Percentiles rank a stretch among this genome's conserved stretches.
Evolutionary conservation across 2,113 vertebrate genomes (phyloP).

Genomic region (Sarotherodon lohbergeri): DNA sequence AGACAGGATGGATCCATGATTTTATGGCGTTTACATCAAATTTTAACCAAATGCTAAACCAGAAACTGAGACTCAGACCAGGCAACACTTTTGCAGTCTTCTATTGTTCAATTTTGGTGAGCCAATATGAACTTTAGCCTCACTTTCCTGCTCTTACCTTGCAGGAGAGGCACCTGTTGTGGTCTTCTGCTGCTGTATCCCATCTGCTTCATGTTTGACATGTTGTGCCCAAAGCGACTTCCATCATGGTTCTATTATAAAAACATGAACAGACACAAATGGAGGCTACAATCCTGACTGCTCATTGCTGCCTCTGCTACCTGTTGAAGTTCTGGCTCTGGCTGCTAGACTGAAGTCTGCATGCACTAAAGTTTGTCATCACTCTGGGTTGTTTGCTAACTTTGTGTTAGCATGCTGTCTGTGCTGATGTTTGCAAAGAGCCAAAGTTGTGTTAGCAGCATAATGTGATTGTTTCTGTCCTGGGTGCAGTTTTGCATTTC

Average conservation of each 20-base stretch:
- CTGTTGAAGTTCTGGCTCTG: not conserved
- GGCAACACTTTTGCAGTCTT: not conserved
- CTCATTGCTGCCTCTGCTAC: not conserved
- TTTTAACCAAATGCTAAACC: fast-evolving
- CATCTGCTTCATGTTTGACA: not conserved
- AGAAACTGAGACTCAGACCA: not conserved
- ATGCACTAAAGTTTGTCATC: fast-evolving
- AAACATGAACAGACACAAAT: not conserved
- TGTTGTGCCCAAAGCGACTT: not conserved
- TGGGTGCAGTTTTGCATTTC: not conserved
- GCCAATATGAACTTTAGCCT: not conserved
- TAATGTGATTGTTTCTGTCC: not conserved
- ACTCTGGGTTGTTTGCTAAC: not conserved
- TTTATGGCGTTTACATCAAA: not conserved
- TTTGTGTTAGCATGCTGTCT: not conserved
- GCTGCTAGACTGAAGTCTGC: not conserved
- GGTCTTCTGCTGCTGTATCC: not conserved
- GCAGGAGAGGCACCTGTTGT: not conserved
- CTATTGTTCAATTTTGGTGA: fast-evolving
- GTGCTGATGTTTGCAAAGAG: not conserved
- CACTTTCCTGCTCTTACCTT: not conserved
- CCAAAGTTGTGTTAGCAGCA: not conserved
- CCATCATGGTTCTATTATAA: not conserved
- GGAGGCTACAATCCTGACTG: not conserved
- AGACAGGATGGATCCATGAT: not conserved